Base-by-base conservation (phyloP, 2,797 vertebrate genomes). In the Sebastes nivosus region DNA sequence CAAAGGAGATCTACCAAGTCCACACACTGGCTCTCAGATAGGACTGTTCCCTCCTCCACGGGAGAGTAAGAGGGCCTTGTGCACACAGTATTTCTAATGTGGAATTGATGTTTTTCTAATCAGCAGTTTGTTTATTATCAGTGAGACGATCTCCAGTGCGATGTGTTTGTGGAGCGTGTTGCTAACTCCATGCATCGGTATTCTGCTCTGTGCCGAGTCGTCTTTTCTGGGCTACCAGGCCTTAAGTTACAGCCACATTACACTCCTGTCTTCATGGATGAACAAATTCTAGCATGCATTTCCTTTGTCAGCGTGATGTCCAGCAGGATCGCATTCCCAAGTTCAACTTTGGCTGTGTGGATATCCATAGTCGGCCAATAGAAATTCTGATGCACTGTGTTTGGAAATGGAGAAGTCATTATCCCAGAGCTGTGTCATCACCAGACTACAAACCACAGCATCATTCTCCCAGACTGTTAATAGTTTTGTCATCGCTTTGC, bases 1-100 rank as follows among this genome's bases (percentile, higher is more conserved):
- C 98, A 0, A 97, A 98, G 0, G 98, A 99, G 92, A 98, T 99
- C 90, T 99, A 97, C 91, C 97, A 99, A 0, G 98, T 99, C 29
- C 97, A 98, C 86, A 97, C 95, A 4, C 90, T 99, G 0, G 98
- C 98, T 66, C 96, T 99, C 87, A 96, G 98, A 97, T 99, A 97
- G 58, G 72, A 38, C 27, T 29, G 11, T 6, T 6, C 30, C 29
- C 10, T 29, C 25, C 6, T 54, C 16, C n/a, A 3, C 2, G 36
- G 16, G 24, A 32, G 5, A 22, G 18, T 16, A 14, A 54, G 25
- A 14, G 13, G 13, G 16, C 20, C 27, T 20, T 46, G 25, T 27
- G 11, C 9, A 22, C 18, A n/a, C 25, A 64, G 24, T n/a, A 25
- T 55, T 73, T 67, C 24, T 50, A 36, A 72, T 9, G 25, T 66